Evolutionary conservation across 1,140 invertebrate species (phyloP), one percentile per base, ranked within the genome.

Genomic region (Anagrus nilaparvatae): DNA sequence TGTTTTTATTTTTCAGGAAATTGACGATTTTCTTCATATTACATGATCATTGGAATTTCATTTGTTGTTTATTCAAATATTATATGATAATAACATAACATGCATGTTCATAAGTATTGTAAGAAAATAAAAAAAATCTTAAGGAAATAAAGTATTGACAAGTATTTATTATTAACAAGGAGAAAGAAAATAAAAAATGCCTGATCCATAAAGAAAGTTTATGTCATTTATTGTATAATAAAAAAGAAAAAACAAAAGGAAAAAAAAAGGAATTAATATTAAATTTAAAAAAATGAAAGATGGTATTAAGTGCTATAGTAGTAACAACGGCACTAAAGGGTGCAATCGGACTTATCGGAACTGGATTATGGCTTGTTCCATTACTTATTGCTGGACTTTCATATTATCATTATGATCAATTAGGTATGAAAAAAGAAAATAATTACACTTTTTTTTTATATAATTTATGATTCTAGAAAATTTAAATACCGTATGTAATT

Each of bases 351-450:
- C 68, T 86, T 28, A 67, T 80, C 1, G 77, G 78, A 3, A 81
- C 82, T 1, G 76, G 84, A 27, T 63, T 89, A 0, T 89, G 86
- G 86, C 63, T 90, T 10, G 79, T 91, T 30, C 87, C 87, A 5
- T 54, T 88, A 13, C 59, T 91, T 30, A 73, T 91, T 46, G 83
- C 84, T 5, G 83, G 84, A 6, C 72, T 89, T 4, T 83, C 84
- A 0, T 88, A 83, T 50, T 81, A 87, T 54, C 78, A 82, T 43
- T 90, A 89, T 53, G 83, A 84, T 57, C 75, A 76, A 30, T 67
- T 86, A 3, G 45, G 45, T 47, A 47, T 10, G 24, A 8, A 27
- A 27, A 6, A 27, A 27, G 12, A 12, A 27, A 8, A 12, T 27
- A 27, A 27, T 27, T 6, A 8, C 24, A 27, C 6, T 27, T 7